Base-by-base conservation (phyloP, 2,797 vertebrate species). In the Oreortyx pictus region DNA sequence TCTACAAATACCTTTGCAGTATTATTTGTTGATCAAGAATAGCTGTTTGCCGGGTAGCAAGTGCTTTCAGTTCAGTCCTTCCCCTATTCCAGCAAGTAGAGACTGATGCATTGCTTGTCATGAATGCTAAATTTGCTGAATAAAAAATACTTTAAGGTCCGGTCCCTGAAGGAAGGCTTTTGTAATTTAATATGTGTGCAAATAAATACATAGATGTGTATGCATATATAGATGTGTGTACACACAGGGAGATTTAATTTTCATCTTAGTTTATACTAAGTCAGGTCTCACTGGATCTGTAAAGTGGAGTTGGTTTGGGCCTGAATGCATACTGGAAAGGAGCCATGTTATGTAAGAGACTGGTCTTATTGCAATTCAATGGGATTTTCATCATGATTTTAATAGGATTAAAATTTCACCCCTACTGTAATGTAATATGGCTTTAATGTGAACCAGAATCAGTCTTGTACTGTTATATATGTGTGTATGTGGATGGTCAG, bases 141-240 rank as follows among this genome's bases (percentile, higher is more conserved):
- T 37, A 82, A 79, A 67, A 70, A 80, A 56, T 65, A 43, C 75
- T 80, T 76, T 50, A 52, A 80, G 39, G 5, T 54, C 35, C 44
- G 1, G 6, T 77, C 39, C 59, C 75, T 68, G 43, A 80, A 88
- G 65, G 46, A 85, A 78, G 79, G 31, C 19, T 14, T 90, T 86
- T 88, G 19, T 39, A 84, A 64, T 76, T 84, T 70, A 80, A 0
- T 66, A 65, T 65, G 19, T 74, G 23, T 82, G 44, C 39, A 77
- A 90, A 91, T 82, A 77, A 88, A 86, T 74, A 74, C 35, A 46
- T 71, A 64, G 17, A 11, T 57, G 19, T 43, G 25, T 68, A 23
- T 86, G 57, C 71, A 92, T 96, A 86, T 77, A 13, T 35, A 49
- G 7, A 74, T 86, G 49, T 74, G 92, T 96, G 88, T 80, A 17